Conservation (phyloP, 2,113 vertebrate species). For the Varanus salvator region DNA sequence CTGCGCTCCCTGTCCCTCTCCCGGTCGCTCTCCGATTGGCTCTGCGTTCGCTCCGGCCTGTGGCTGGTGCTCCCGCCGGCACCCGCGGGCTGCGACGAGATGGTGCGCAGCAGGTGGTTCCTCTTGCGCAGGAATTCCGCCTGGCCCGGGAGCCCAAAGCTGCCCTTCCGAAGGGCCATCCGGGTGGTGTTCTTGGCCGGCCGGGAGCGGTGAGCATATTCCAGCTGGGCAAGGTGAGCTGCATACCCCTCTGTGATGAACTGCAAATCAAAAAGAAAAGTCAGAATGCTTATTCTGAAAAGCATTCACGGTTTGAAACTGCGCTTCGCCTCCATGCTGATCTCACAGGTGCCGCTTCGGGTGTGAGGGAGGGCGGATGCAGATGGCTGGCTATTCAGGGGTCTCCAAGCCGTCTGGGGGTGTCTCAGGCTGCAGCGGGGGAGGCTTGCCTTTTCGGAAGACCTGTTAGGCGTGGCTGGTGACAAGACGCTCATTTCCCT, state of each 20-base stretch:
- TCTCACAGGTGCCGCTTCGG: neutral
- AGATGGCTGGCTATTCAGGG: too few relatives aligned
- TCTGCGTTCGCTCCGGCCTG: slow-evolving; percentile 90
- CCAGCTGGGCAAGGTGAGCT: slow-evolving; percentile 93
- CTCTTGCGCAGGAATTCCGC: slow-evolving; percentile 94
- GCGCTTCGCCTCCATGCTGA: neutral
- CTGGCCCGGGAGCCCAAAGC: slow-evolving; percentile 91
- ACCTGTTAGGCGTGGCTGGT: too few relatives aligned
- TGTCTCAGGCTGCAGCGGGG: too few relatives aligned
- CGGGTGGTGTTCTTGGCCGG: slow-evolving; percentile 90
- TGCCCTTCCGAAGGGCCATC: slow-evolving; percentile 95
- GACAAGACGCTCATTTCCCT: too few relatives aligned
- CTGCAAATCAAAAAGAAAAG: slow-evolving; percentile 69
- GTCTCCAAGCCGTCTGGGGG: too few relatives aligned
- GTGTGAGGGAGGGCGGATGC: neutral
- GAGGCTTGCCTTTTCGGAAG: too few relatives aligned
- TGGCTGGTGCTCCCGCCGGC: slow-evolving; percentile 56
- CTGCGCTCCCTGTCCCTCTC: slow-evolving; percentile 84
- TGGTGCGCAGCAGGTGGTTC: slow-evolving; percentile 94
- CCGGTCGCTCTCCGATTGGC: slow-evolving; percentile 88
- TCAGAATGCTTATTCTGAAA: neutral
- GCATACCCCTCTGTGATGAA: slow-evolving; percentile 97
- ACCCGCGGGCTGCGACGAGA: slow-evolving; percentile 86
- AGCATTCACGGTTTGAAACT: neutral
- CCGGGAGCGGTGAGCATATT: slow-evolving; percentile 90